phyloP scores from a whole-genome alignment of 2,888 invertebrate species.

The Choreutis nemorana region DNA sequence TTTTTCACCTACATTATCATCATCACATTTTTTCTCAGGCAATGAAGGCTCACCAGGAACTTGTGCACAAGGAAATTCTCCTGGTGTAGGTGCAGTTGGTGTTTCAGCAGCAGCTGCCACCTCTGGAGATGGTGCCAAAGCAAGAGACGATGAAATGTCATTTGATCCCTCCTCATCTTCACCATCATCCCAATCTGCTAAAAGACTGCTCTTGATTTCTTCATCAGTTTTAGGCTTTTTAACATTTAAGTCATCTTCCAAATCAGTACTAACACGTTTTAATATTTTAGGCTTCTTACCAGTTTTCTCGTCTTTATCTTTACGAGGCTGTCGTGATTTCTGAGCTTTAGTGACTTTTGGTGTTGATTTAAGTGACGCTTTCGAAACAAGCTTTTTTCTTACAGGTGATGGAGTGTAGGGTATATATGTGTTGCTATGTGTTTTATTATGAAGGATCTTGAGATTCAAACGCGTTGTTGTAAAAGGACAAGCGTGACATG shows the following conservation, averaged over 20 bases:
- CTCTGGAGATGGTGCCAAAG: conserved; percentile 36
- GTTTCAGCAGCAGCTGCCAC: conserved; percentile 39
- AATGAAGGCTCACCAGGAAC: conserved; percentile 24
- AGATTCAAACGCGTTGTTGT: conserved; percentile 75
- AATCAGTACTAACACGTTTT: conserved; percentile 47
- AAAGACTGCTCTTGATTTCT: conserved; percentile 72
- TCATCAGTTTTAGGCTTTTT: conserved; percentile 67
- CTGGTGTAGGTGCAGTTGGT: conserved; percentile 42
- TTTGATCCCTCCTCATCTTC: conserved; percentile 51
- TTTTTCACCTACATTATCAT: conserved; percentile 29
- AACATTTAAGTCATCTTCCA: conserved; percentile 22
- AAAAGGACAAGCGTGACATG: conserved; percentile 72
- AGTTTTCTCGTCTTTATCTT: conserved; percentile 13
- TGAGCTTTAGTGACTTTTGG: conserved; percentile 26
- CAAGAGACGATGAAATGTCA: conserved; percentile 33
- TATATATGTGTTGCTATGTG: conserved; percentile 66
- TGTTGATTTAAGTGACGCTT: conserved; percentile 24
- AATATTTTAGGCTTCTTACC: conserved; percentile 40
- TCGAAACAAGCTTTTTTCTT: conserved; percentile 30
- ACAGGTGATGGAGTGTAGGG: conserved; percentile 52
- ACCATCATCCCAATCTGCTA: conserved; percentile 82
- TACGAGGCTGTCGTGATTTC: conserved; percentile 13
- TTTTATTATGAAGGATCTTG: conserved; percentile 76
- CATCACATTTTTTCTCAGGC: conserved; percentile 29
- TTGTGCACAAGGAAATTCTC: conserved; percentile 33